Evolutionary conservation across 2,797 vertebrate species (phyloP), one percentile per base, ranked within the genome.

Genomic region (Novumbra hubbsi): DNA sequence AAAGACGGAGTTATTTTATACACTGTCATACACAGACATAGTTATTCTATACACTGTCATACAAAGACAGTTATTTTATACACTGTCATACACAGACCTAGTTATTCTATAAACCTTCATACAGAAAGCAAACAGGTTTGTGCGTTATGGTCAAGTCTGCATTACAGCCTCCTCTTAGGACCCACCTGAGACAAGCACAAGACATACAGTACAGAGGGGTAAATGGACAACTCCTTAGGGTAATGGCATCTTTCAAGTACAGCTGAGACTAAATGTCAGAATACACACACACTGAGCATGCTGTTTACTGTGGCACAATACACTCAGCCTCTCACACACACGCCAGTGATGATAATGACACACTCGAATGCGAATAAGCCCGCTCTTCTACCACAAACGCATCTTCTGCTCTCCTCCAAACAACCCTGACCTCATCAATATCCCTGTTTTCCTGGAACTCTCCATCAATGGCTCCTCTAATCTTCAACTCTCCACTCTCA

Each of bases 101-200:
- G 73, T 80, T 70, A 68, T 63, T 76, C 63, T 73, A 65, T 81
- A 67, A 72, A 84, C 84, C 89, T 85, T 84, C 88, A 87, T 85
- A 81, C 73, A 69, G 73, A 66, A 76, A 78, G 60, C 70, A 21
- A 77, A 82, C 85, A 83, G 88, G 86, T 90, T 15, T 88, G 86
- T 81, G 80, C 5, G 88, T 88, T 88, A 88, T 3, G 71, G 81
- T 85, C 17, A 74, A 87, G 88, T 92, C 91, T 90, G 89, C 87
- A 79, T 80, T 88, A 86, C 84, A 88, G 91, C 84, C 85, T 84
- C 86, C 84, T 84, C 78, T 89, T 85, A 45, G 82, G 80, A 85
- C 79, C 82, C 83, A 87, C 85, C 81, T 55, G 81, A 84, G 84
- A 86, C 76, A 28, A 79, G 71, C 79, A 78, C 68, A 74, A 83